A percentile compares a stretch with the other conserved stretches of the same genome.
These are phyloP conservation scores for Eulimnadia texana DNA, from an alignment of 1,140 invertebrate species.

Conservation along the genomic window DNA sequence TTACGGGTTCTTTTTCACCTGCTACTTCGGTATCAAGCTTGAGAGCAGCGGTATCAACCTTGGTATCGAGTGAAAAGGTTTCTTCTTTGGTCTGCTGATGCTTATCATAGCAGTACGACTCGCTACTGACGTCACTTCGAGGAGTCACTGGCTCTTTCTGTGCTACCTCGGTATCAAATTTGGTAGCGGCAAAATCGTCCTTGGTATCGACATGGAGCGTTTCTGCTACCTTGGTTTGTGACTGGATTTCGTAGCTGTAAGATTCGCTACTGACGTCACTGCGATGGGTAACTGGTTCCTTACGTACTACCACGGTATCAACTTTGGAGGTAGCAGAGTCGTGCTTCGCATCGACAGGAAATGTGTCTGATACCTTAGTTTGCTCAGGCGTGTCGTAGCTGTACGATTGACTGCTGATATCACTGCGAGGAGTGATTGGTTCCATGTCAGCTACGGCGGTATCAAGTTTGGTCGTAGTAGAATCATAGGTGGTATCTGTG, in stretches of 20 bases:
- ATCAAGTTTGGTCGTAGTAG: background rate
- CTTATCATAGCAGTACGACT: background rate
- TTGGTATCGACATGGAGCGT: no score
- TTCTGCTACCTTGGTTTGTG: conserved; percentile 13
- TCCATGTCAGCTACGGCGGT: background rate
- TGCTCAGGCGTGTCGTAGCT: background rate
- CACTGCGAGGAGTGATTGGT: background rate
- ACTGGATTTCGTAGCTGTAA: background rate
- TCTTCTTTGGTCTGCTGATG: background rate
- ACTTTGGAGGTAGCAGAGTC: background rate
- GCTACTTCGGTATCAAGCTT: background rate
- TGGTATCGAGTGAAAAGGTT: background rate
- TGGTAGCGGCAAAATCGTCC: background rate
- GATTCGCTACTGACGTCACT: background rate
- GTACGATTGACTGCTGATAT: background rate
- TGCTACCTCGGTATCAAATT: background rate
- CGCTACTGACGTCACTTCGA: background rate
- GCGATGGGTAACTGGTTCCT: background rate
- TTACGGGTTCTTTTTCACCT: background rate
- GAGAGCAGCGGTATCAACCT: background rate
- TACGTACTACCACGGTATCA: background rate
- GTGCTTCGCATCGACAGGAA: no score
- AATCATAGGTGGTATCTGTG: background rate
- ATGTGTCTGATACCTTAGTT: no score
- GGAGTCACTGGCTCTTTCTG: background rate